Evolutionary conservation across 1,140 invertebrate species (phyloP), one percentile per base, ranked within the genome.

Genomic region (Liolophura sinensis): DNA sequence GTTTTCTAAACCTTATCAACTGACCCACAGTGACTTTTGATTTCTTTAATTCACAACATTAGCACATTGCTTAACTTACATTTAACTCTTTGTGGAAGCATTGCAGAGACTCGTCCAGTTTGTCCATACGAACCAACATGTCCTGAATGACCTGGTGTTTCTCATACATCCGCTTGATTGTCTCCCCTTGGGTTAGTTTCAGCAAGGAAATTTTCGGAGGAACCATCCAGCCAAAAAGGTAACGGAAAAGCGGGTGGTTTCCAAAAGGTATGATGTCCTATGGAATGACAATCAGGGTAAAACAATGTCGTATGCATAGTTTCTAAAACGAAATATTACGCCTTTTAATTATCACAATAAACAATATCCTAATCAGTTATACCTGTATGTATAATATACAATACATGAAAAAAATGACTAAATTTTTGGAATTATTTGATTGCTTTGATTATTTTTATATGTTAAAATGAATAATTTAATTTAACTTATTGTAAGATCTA

Each of bases 191-290:
- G 1, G 92, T 94, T 48, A 93, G 82, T 78, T 95, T 95, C 56
- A 95, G 83, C 9, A 95, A 84, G 0, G 92, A 92, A 12, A 95
- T 89, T 81, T 94, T 94, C 1, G 92, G 92, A 1, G 92, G 92
- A 79, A 92, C 89, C 79, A 92, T 82, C 92, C 92, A 93, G 1
- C 92, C 92, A 65, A 92, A 87, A 1, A 92, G 74, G 49, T 87
- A 89, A 6, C 92, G 89, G 82, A 94, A 94, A 12, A 92, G 50
- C 0, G 84, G 67, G 74, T 92, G 88, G 80, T 94, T 94, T n/a
- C 92, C 92, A 82, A 94, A 94, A 7, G 92, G 90, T 68, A 94
- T 90, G 52, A 94, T 93, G 71, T 94, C 91, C 90, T 92, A 80
- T n/a, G 65, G 67, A 59, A 60, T 7, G 70, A 58, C 20, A 22